Percentiles rank a stretch among this genome's conserved stretches.
phyloP scores from a whole-genome alignment of 2,113 vertebrate species.

The Upupa epops region DNA sequence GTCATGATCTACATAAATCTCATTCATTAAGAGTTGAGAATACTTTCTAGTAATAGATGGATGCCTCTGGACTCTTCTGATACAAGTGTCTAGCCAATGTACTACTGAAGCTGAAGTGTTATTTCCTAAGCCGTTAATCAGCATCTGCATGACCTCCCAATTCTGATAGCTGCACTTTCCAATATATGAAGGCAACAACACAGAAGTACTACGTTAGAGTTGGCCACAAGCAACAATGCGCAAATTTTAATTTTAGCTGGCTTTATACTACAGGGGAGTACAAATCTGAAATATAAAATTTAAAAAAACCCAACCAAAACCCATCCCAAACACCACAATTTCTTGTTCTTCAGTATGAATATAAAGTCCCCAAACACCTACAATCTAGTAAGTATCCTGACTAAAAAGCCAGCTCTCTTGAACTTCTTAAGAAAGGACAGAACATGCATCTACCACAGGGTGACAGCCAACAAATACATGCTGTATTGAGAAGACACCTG shows the following conservation, averaged over 20 bases:
- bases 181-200: not conserved
- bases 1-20: not conserved
- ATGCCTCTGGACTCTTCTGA: not conserved
- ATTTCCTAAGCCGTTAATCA: not conserved
- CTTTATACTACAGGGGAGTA: not conserved
- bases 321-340: not conserved
- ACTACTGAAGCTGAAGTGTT: not conserved
- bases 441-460: fast-evolving
- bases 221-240: not conserved
- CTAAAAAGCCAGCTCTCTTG: not conserved
- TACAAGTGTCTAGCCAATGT: not conserved
- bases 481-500: not conserved
- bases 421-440: not conserved
- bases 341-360: not conserved
- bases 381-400: not conserved
- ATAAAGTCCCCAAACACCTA: not conserved
- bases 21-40: not conserved
- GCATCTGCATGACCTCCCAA: not conserved
- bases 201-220: not conserved
- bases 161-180: not conserved
- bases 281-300: not conserved
- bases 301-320: not conserved
- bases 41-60: not conserved
- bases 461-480: not conserved
- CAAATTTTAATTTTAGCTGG: not conserved